A percentile compares a stretch with the other conserved stretches of the same genome.
Evolutionary conservation across 2,797 vertebrate species (phyloP).

Genomic region (Bucorvus abyssinicus): DNA sequence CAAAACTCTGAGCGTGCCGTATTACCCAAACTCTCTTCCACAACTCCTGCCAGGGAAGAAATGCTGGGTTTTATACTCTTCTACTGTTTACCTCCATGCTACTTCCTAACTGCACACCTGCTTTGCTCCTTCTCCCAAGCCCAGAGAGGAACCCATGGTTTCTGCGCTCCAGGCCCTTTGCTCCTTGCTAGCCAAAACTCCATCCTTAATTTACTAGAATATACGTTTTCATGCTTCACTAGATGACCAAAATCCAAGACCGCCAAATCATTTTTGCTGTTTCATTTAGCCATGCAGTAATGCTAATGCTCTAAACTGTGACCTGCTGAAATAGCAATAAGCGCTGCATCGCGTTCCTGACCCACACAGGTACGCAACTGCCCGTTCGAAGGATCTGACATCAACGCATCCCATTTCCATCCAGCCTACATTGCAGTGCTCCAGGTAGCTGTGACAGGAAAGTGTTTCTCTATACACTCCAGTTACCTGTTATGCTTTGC

Average conservation of each 20-base stretch:
- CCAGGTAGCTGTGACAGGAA: background rate
- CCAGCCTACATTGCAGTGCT: background rate
- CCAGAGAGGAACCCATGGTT: background rate
- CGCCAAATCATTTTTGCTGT: background rate
- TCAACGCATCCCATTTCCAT: background rate
- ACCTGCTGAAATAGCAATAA: background rate
- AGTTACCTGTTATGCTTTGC: slow-evolving; percentile 50
- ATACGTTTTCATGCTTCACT: background rate
- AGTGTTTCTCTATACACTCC: background rate
- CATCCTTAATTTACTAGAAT: background rate
- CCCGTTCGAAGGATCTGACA: background rate
- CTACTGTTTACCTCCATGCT: background rate
- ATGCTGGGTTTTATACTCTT: background rate
- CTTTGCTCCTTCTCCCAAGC: background rate
- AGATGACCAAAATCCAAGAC: background rate
- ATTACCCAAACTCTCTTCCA: background rate
- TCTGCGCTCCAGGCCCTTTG: background rate
- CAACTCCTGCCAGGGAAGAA: background rate
- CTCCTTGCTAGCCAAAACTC: background rate
- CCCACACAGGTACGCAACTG: background rate
- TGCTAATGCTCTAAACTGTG: background rate
- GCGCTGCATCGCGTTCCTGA: background rate
- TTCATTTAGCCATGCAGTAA: background rate
- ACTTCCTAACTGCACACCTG: background rate
- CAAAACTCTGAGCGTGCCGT: background rate